Evolutionary conservation across 53 echinoderm and acorn worm genomes (phyloP), one percentile per base, ranked within the genome.

Genomic region (Glandiceps talaboti): DNA sequence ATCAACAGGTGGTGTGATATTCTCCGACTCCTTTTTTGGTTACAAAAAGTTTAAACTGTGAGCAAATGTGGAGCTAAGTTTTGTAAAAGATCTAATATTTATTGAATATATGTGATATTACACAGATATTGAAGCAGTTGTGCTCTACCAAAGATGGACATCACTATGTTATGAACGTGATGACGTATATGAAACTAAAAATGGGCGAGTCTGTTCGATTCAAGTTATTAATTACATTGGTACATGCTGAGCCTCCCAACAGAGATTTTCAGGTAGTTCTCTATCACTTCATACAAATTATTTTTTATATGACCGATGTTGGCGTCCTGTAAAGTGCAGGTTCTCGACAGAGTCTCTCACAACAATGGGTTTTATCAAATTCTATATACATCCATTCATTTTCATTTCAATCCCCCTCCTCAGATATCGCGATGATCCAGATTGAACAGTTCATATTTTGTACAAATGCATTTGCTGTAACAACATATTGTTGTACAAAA

Each of bases 161-260:
- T 73, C 81, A 94, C 31, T 45, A 91, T 33, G 89, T 94, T 28
- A 83, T 94, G 6, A 85, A 86, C 1, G 87, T 87, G 32, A 74
- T 94, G 75, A 78, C 84, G 25, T 84, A 88, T 77, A 76, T 92
- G n/a, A 85, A 87, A 31, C 33, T 81, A 75, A 92, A 94, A 73
- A 90, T 94, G 31, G 83, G 79, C 73, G 94, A 94, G 82, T 91
- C 86, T 77, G 92, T 94, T 26, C 85, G 94, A 29, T 45, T 45
- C 20, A 45, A 45, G 64, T 45, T 45, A 20, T 45, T 45, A 20
- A 45, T 45, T 45, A 45, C 64, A 45, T 12, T 45, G 64, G 6
- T 45, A 20, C 64, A 45, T 45, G 64, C 64, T 12, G 64, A 45
- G 64, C 64, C 64, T 12, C 64, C 64, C 6, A 45, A 45, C 64